Base-by-base conservation (phyloP, 2,888 invertebrate species). In the Mongoloraphidia duomilia region DNA sequence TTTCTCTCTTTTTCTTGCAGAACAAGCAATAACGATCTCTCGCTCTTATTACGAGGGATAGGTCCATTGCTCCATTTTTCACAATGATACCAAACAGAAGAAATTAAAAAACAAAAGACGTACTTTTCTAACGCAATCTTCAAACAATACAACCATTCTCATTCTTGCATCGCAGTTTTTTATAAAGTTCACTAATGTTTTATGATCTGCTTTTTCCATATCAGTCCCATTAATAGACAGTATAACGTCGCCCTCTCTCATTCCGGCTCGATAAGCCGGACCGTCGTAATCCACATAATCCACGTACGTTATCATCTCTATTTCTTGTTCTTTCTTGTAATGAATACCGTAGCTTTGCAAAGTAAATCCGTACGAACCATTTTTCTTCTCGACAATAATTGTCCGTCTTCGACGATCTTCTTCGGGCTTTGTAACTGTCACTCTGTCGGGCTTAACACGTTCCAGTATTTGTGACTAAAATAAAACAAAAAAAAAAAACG, bases 321-420 rank as follows among this genome's bases (percentile, higher is more conserved):
- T 87, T 65, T 93, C 92, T 64, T 89, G 85, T 60, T 90, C 92
- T 70, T 85, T 83, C 64, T 91, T 91, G 66, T 95, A 93, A 64
- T 94, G 93, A 52, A 96, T 94, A 36, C 95, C 95, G 65, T 96
- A 96, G 60, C 94, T 95, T 78, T 96, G 95, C 38, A 96, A 72
- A 0, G 95, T 95, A 68, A 96, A 96, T 11, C 96, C 96, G 65
- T 90, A 96, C 34, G 87, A 87, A 41, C 85, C 85, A 65, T 85
- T 87, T 63, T 83, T 86, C 70, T 89, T 88, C 66, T 93, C 91
- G 6, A 91, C 83, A 52, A 96, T 92, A 52, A 95, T 94, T 12
- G 95, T 87, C 41, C 95, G 78, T 52, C 90, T 76, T 14, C 89
- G 74, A 59, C 91, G 84, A 65, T 94, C 91, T 59, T 90, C 90